These are phyloP conservation scores for Cepaea hortensis DNA, from an alignment of 2,888 invertebrate species.

Conservation along the genomic window DNA sequence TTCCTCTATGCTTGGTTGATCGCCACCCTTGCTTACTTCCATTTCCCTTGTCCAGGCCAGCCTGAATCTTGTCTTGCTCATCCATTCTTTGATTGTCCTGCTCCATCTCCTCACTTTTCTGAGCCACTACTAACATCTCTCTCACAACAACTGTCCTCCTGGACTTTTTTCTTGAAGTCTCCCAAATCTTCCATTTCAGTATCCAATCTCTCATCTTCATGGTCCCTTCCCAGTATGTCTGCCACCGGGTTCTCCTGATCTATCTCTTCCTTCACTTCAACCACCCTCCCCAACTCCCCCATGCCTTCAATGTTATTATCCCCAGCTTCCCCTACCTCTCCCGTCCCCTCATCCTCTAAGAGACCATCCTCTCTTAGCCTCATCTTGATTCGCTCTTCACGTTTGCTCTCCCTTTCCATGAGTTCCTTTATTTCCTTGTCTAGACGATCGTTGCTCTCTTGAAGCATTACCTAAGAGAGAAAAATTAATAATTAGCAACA, in stretches of 20 bases:
- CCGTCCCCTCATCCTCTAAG: constrained; percentile 50
- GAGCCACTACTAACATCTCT: constrained; percentile 38
- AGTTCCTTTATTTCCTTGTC: constrained; percentile 66
- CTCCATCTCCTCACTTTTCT: constrained; percentile 43
- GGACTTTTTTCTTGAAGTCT: constrained; percentile 46
- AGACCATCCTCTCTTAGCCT: constrained; percentile 48
- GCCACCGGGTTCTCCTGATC: constrained; percentile 17
- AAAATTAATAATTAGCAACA: neutral
- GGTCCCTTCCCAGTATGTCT: neutral
- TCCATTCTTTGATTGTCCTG: constrained; percentile 31
- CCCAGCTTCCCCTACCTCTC: constrained; percentile 34
- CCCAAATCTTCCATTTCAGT: constrained; percentile 31
- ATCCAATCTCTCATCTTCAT: constrained; percentile 14
- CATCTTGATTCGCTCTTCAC: constrained; percentile 54
- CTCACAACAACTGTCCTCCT: constrained; percentile 38
- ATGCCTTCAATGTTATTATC: constrained; percentile 46
- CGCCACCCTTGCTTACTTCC: constrained; percentile 13
- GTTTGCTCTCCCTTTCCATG: constrained; percentile 59
- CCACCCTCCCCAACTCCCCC: constrained; percentile 45
- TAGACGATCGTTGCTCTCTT: constrained; percentile 61
- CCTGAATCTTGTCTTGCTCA: constrained; percentile 8
- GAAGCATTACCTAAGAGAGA: constrained; percentile 64
- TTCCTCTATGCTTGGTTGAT: constrained; percentile 9
- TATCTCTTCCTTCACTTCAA: constrained; percentile 32
- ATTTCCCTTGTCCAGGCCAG: neutral